Evolutionary conservation across 2,888 invertebrate species (phyloP).

Genomic region (Archips xylosteana): DNA sequence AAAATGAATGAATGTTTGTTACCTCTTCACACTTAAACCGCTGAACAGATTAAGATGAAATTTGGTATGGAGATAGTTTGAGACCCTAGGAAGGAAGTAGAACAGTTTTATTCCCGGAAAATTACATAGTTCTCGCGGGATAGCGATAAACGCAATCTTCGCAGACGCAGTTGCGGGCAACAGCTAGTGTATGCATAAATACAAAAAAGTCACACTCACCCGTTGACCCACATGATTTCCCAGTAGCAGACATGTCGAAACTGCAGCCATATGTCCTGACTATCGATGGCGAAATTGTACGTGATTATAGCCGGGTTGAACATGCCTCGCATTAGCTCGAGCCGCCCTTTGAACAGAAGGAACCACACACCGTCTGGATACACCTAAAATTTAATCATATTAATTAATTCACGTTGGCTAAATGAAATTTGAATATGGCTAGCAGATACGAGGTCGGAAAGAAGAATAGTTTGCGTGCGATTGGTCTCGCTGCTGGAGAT

Average conservation of each 20-base stretch:
- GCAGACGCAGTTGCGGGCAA: too few species aligned
- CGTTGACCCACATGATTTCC: conserved; percentile 96
- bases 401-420: not conserved
- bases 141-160: too few species aligned
- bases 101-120: too few species aligned
- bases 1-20: too few species aligned
- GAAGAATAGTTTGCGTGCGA: too few species aligned
- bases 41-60: too few species aligned
- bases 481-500: too few species aligned
- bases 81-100: too few species aligned
- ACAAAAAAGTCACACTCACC: conserved; percentile 76
- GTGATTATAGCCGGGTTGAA: conserved; percentile 89
- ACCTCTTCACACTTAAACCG: too few species aligned
- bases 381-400: conserved; percentile 67
- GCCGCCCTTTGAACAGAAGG: conserved; percentile 94
- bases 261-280: conserved; percentile 94
- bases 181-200: not conserved
- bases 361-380: conserved; percentile 96
- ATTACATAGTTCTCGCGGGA: too few species aligned
- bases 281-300: conserved; percentile 93
- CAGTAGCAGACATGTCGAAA: conserved; percentile 97
- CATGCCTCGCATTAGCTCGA: conserved; percentile 93
- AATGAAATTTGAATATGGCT: not conserved
- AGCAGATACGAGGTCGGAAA: too few species aligned
- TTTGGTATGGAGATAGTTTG: too few species aligned